These are phyloP conservation scores for Cabera pusaria DNA, from an alignment of 2,888 invertebrate species.

Conservation along the genomic window DNA sequence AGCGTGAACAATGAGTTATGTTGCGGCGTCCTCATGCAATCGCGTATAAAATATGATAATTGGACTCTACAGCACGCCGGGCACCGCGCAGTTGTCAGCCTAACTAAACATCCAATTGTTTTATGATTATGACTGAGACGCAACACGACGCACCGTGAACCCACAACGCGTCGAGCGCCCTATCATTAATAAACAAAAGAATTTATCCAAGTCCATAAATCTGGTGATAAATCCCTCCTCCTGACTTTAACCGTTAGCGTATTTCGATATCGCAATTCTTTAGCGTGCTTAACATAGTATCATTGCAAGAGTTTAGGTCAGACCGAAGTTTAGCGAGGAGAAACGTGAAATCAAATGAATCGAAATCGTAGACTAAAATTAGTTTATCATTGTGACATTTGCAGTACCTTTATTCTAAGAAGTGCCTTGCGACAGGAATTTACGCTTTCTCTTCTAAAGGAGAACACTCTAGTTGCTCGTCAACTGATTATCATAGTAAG, in stretches of 20 bases:
- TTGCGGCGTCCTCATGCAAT: conserved; percentile 74
- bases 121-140: conserved; percentile 17
- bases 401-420: conserved; percentile 69
- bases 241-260: conserved; percentile 29
- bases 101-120: conserved; percentile 24
- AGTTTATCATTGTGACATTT: conserved; percentile 77
- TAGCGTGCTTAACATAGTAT: conserved; percentile 27
- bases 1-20: conserved; percentile 79
- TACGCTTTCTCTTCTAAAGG: conserved; percentile 73
- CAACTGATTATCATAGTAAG: conserved; percentile 76
- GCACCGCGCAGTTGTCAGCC: conserved; percentile 43
- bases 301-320: conserved; percentile 18
- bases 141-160: conserved; percentile 9
- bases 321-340: conserved; percentile 41
- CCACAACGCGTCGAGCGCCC: conserved; percentile 11
- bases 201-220: conserved; percentile 19
- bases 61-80: conserved; percentile 57
- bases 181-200: conserved; percentile 19
- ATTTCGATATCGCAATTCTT: conserved; percentile 32
- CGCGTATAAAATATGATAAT: conserved; percentile 78
- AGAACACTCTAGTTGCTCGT: conserved; percentile 66
- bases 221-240: conserved; percentile 19
- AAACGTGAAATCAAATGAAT: conserved; percentile 62
- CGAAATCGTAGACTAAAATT: conserved; percentile 54
- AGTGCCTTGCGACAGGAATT: conserved; percentile 58